Evolutionary conservation across 2,888 invertebrate species (phyloP), one percentile per base, ranked within the genome.

Genomic region (Carabus problematicus): DNA sequence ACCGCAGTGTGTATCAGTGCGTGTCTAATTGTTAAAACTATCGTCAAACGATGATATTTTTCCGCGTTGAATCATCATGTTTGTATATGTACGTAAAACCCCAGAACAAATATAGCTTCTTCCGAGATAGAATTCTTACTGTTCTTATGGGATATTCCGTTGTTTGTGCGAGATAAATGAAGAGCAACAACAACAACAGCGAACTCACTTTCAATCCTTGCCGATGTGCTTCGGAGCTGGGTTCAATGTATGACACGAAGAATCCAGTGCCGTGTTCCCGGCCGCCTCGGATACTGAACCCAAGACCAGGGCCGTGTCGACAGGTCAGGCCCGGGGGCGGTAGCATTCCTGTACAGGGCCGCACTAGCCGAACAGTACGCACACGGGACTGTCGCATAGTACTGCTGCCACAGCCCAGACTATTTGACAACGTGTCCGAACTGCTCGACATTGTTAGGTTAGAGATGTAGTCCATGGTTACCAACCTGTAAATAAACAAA

Each of bases 221-320:
- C 60, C 88, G 84, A 76, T 93, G 89, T 0, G 97, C 96, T 80
- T 95, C 94, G 1, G 95, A 94, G 68, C 92, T 92, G 41, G 90
- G 88, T 74, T 94, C 93, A 8, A 97, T 91, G 77, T 91, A 90
- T 18, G 95, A 94, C 70, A 97, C 90, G 82, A 94, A 97, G 82
- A 97, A 93, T 40, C 97, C 97, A 0, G 95, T 93, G 19, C 93
- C 92, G 79, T 95, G 94, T 79, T 97, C 97, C 72, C 90, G 87
- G 12, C 97, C 97, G 39, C 95, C 94, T 2, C 94, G 86, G 68
- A 95, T 82, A 1, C 93, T 90, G 81, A 95, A 94, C 0, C 94
- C 94, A 76, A 91, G 91, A 16, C 89, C 89, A 6, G 91, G 88
- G 67, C 84, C 85, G 72, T 87, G 86, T 0, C 86, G 84, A 64